A percentile compares a stretch with the other conserved stretches of the same genome.
Evolutionary conservation across 2,797 vertebrate species (phyloP).

Genomic region (Orientallactaga sibirica): DNA sequence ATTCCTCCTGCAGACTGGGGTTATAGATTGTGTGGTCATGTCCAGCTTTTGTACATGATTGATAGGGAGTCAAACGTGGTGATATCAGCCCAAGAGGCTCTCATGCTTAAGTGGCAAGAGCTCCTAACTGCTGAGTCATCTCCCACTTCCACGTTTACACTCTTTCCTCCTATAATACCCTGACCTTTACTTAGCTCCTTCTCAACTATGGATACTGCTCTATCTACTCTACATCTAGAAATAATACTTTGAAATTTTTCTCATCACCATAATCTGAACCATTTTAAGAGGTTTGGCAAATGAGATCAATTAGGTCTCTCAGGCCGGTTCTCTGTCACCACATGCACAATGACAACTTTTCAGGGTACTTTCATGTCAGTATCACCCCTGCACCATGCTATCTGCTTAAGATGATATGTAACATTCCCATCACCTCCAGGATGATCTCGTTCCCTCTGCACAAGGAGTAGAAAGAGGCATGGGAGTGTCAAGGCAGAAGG

Average conservation of each 20-base stretch:
- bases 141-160: too few species aligned
- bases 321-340: not conserved
- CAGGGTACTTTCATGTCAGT: not conserved
- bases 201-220: not conserved
- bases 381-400: not conserved
- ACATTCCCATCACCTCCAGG: conserved; percentile 24
- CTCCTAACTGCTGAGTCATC: too few species aligned
- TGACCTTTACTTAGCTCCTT: too few species aligned
- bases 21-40: too few species aligned
- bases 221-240: not conserved
- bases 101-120: too few species aligned
- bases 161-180: too few species aligned
- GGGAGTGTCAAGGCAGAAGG: conserved; percentile 8
- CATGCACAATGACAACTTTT: not conserved
- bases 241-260: not conserved
- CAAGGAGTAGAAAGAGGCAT: conserved; percentile 41
- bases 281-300: not conserved
- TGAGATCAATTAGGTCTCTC: not conserved
- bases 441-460: not conserved
- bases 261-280: not conserved
- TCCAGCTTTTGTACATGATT: too few species aligned
- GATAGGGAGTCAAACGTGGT: too few species aligned
- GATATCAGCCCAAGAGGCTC: too few species aligned
- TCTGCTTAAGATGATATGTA: not conserved
- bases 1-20: too few species aligned